Evolutionary conservation across 2,113 vertebrate species (phyloP), one percentile per base, ranked within the genome.

Genomic region (Ciconia stormi): DNA sequence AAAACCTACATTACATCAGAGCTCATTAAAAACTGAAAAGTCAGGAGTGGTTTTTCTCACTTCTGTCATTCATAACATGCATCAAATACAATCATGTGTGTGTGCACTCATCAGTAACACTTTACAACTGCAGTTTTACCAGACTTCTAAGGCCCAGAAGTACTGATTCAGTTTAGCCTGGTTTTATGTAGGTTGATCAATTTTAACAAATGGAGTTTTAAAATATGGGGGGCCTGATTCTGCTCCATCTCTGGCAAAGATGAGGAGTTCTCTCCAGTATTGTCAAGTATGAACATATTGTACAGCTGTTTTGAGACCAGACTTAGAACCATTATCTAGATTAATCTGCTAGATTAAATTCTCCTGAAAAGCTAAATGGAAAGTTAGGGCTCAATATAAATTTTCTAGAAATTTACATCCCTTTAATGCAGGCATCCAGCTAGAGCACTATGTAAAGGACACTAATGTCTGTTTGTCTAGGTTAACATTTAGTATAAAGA

Each of bases 1-100:
- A 69, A 78, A 82, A 22, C 13, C n/a, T 40, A 29, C 82, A 85
- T 96, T 97, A 86, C 81, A 93, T 94, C 82, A 97, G 81, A 91
- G 46, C 53, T 67, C 65, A 88, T 96, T 97, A 97, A 98, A 96
- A 88, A 93, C 19, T 69, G 42, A 93, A 97, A 96, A 82, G 23
- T 59, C 71, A 91, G 69, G 52, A 92, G 78, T 90, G 53, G 2
- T 50, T 92, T 96, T 97, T 96, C 92, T 97, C 95, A 91, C 89
- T 95, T 95, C 72, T 92, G 49, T 92, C 87, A 71, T 86, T 88
- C 44, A 46, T 81, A 79, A 55, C 74, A 21, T 26, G 38, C 65
- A 73, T 74, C 72, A 93, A 90, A 89, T 56, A 70, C 46, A 80
- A 63, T 86, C 29, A 56, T 26, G 13, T 81, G 46, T 79, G 62